Evolutionary conservation across 1,140 invertebrate genomes (phyloP), one percentile per base, ranked within the genome.

Genomic region (Planococcus citri): DNA sequence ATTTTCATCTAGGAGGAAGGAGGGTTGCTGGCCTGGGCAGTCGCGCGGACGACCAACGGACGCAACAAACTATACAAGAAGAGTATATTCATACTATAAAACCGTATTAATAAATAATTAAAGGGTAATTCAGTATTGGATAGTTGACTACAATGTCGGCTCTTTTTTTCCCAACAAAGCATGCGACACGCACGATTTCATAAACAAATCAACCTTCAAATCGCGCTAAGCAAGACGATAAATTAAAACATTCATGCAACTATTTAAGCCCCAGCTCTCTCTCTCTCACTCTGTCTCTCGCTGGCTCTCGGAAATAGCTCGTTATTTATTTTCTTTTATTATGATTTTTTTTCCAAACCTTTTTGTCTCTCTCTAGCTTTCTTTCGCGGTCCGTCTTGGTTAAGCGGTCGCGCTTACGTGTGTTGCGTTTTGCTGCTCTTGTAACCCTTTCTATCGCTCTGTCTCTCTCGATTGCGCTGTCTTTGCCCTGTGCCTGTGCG

Each of bases 171-270:
- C 64, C 68, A 71, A 71, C 68, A 71, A 60, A 69, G 67, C 70
- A 33, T 71, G 68, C 70, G 68, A 68, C 68, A 69, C 70, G 70
- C 70, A 71, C 70, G 70, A 71, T 71, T 71, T 71, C 70, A 51
- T 71, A 71, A 71, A 71, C 70, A 71, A 71, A 71, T 71, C 67
- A 71, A 71, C 70, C 70, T 71, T 71, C 70, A 71, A 71, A 71
- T 71, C 67, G 70, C 67, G 70, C 41, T 68, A 41, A 68, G 68
- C 68, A 71, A 71, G 41, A 58, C 70, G 67, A 71, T 71, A 67
- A 71, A 71, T 71, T 71, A 71, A 71, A 68, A 67, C 41, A 71
- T 71, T 68, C 67, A 71, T 68, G 67, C 33, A 51, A 71, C 70
- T 67, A 69, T 37, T 37, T 14, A 57, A 67, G 70, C 25, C 41